phyloP scores from a whole-genome alignment of 2,888 invertebrate species.

The Gymnosoma rotundatum region DNA sequence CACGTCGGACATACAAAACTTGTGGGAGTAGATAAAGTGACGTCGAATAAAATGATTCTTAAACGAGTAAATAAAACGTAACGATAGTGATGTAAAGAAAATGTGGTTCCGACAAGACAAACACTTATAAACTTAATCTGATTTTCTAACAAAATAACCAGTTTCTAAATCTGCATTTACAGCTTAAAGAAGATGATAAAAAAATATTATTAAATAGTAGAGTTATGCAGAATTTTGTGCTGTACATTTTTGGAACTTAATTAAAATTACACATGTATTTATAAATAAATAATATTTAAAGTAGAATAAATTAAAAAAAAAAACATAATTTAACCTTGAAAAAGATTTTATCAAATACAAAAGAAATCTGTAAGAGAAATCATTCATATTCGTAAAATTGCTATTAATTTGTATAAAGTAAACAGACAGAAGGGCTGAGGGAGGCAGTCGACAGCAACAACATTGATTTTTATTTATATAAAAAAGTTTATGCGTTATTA shows the following conservation, averaged over 20 bases:
- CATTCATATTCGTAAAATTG: background rate
- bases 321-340: conserved; percentile 35
- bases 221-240: background rate
- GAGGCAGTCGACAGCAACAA: conserved; percentile 17
- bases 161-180: too few species aligned
- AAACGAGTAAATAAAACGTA: too few species aligned
- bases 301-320: conserved; percentile 12
- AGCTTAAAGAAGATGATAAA: too few species aligned
- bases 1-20: too few species aligned
- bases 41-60: too few species aligned
- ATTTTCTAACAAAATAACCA: too few species aligned
- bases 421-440: conserved; percentile 23
- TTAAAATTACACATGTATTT: background rate
- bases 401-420: background rate
- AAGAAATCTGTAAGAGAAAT: background rate
- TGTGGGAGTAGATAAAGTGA: too few species aligned
- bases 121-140: too few species aligned
- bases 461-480: conserved; percentile 41
- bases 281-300: too few species aligned
- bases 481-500: background rate
- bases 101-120: too few species aligned
- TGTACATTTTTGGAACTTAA: background rate
- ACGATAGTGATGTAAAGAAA: too few species aligned
- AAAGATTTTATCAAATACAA: background rate
- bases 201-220: too few species aligned